phyloP scores from a whole-genome alignment of 2,888 invertebrate species.

The Lepidocyrtoides sp. region DNA sequence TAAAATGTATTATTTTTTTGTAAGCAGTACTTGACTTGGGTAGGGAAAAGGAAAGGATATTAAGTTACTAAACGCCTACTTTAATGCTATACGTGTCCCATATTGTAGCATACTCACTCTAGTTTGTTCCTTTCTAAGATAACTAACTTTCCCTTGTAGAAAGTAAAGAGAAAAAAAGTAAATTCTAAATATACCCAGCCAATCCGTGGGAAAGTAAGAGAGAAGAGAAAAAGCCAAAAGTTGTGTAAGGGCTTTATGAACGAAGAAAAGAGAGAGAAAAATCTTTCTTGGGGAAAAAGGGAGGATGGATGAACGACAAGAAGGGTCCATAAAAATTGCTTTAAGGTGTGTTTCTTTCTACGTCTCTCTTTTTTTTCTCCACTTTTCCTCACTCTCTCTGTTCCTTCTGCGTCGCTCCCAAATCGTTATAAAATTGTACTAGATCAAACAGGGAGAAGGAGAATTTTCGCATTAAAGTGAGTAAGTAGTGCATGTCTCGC shows the following conservation, averaged over 20 bases:
- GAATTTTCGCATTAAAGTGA: conserved; percentile 34
- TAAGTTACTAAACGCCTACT: conserved; percentile 43
- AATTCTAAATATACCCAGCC: conserved; percentile 42
- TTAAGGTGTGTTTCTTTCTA: conserved; percentile 36
- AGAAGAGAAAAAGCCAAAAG: neutral
- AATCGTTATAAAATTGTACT: conserved; percentile 32
- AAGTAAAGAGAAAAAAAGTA: neutral
- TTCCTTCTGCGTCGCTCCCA: neutral
- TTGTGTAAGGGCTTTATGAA: conserved; percentile 18
- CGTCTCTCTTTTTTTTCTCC: neutral
- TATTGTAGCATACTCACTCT: conserved; percentile 11
- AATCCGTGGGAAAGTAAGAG: neutral
- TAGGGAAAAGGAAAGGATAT: conserved; percentile 6
- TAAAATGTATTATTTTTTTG: neutral
- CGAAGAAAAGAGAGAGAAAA: neutral
- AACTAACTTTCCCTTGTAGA: neutral
- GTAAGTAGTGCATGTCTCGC: conserved; percentile 42
- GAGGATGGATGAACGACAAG: conserved; percentile 21
- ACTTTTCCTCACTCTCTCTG: too few relatives aligned
- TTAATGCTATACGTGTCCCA: conserved; percentile 14
- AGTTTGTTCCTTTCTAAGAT: neutral
- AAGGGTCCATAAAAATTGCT: conserved; percentile 36
- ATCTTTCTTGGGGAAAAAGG: conserved; percentile 12
- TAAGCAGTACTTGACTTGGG: neutral
- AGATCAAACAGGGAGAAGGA: neutral